Evolutionary conservation across 2,888 invertebrate species (phyloP), one percentile per base, ranked within the genome.

Genomic region (Carabus problematicus): DNA sequence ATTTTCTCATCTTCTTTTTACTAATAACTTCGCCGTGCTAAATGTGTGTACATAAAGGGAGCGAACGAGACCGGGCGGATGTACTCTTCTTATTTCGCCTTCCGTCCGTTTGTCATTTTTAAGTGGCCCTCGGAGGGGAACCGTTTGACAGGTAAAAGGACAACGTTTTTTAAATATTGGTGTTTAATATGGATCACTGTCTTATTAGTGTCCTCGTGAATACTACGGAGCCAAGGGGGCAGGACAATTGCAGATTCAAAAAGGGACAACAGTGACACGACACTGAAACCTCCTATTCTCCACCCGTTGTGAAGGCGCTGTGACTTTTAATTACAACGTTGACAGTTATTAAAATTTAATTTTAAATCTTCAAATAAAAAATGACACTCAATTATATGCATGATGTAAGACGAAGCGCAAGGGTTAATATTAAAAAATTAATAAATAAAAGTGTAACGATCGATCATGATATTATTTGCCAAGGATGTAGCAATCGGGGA

Each of bases 1-100:
- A 76, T 77, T 76, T 74, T 75, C 77, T 74, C 77, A 75, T 77
- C 76, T 77, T 77, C 76, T 75, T 77, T 75, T 74, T 77, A 75
- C 76, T 79, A 79, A 78, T 79, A 79, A 79, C 77, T 75, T 75
- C 73, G 76, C 75, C 29, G 29, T 73, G 73, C 75, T 75, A 73
- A 77, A 75, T 76, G 76, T 76, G 76, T 76, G 73, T 74, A 77
- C 74, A 76, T 75, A 77, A 73, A 72, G 75, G 75, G 54, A 29
- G 29, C 29, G 29, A 2, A 29, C 3, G 29, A 2, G 29, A 6
- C 29, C 29, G 29, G 55, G 63, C 16, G 29, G 29, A 29, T 40
- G 41, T 41, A 11, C 52, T 12, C 16, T 61, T 47, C 62, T 62
- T 62, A 49, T 62, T 62, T 19, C 43, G 41, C 8, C 54, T n/a